Conservation (phyloP, 2,888 invertebrate species). For the Lepas anatifera region DNA sequence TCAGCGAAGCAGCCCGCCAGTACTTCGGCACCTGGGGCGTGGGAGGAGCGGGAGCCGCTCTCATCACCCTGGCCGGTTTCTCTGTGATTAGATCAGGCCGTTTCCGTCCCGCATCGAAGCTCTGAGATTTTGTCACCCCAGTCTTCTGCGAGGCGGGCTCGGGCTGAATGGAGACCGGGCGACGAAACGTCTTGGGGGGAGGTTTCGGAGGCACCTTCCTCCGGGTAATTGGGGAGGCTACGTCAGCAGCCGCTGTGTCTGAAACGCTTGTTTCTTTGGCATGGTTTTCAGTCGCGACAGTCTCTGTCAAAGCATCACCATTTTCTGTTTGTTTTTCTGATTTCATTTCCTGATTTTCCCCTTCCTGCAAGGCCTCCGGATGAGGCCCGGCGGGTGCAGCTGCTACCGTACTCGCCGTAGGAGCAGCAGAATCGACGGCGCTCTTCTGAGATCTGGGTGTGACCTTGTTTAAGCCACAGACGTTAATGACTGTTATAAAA, state of each 20-base stretch:
- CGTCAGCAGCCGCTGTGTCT: background rate
- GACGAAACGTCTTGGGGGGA: conserved; percentile 33
- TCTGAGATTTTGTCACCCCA: conserved; percentile 1
- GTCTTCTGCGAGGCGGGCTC: background rate
- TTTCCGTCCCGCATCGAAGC: background rate
- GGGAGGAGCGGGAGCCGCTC: background rate
- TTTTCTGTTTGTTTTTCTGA: too few species aligned
- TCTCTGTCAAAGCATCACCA: too few species aligned
- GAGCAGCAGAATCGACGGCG: conserved; percentile 21
- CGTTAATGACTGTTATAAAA: conserved; percentile 26
- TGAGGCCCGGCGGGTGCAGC: background rate
- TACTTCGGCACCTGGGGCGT: background rate
- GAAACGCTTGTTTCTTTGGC: background rate
- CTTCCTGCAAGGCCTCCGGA: background rate
- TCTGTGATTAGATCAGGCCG: background rate
- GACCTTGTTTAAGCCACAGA: conserved; percentile 18
- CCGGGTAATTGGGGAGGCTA: background rate
- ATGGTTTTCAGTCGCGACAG: background rate
- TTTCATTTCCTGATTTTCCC: background rate
- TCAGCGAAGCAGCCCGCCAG: background rate
- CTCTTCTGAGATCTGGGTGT: background rate
- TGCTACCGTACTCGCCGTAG: conserved; percentile 38
- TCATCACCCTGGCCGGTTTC: background rate
- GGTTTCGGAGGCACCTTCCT: conserved; percentile 35
- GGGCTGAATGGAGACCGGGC: conserved; percentile 18